Evolutionary conservation across 2,888 invertebrate genomes (phyloP), one percentile per base, ranked within the genome.

Genomic region (Poecilus cupreus): DNA sequence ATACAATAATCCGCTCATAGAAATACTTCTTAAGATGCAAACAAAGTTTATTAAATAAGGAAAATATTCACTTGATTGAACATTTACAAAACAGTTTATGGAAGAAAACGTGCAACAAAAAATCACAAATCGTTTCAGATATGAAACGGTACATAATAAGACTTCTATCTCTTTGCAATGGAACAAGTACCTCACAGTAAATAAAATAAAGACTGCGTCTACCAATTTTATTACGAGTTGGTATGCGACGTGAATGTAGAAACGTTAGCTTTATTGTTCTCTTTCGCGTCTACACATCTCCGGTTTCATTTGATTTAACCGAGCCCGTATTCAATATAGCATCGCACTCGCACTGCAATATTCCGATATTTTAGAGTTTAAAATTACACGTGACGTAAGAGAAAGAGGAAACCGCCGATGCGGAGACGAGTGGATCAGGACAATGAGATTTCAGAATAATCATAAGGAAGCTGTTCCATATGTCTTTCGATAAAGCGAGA

Each of bases 181-280:
- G 60, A 10, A 54, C 64, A 64, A 64, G 64, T 64, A 68, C 64
- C 37, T 37, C 37, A 37, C 5, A 37, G 64, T 68, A 68, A 68
- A 68, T 68, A 68, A 75, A 75, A 75, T 75, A 75, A 75, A 75
- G 75, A 26, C 51, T 51, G 18, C 49, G 54, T 75, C 75, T 75
- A 51, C 51, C 32, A 75, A 51, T 75, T 75, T 75, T 75, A 75
- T 75, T 75, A 51, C 75, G 13, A 26, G 68, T 49, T 68, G 78
- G 78, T 78, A 64, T 78, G 68, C 64, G 26, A 78, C 18, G 68
- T 32, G 78, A 78, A 78, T 78, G 64, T 68, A 20, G 78, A 68
- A 78, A 68, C 68, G 46, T 78, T 49, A 78, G 64, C 78, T 78
- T 78, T 78, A 78, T 78, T 68, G 78, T 78, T 78, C 43, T 46